phyloP scores from a whole-genome alignment of 2,888 invertebrate genomes.

The Mythimna pallens region DNA sequence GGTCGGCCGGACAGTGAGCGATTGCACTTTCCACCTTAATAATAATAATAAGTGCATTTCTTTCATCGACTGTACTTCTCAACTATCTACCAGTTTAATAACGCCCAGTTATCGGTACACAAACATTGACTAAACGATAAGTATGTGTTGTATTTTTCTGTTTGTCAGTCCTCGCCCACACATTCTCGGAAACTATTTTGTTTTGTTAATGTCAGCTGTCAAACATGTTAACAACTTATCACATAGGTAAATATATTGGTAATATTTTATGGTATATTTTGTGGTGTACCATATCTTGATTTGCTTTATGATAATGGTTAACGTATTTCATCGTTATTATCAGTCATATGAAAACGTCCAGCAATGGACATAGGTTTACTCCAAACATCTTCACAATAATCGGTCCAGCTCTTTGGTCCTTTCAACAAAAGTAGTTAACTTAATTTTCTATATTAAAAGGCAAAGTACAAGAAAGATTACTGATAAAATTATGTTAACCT shows the following conservation, averaged over 20 bases:
- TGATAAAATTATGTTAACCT: no score
- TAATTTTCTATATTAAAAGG: no score
- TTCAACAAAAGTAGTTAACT: no score
- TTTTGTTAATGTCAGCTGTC: constrained; percentile 63
- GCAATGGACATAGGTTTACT: no score
- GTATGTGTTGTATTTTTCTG: constrained; percentile 63
- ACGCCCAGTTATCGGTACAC: constrained; percentile 34
- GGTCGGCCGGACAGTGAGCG: no score
- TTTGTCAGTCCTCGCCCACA: constrained; percentile 65
- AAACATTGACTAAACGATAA: constrained; percentile 66
- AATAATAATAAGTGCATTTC: background rate
- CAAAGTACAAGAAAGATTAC: no score
- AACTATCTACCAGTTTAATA: constrained; percentile 3
- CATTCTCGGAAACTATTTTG: constrained; percentile 59
- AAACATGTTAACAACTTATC: constrained; percentile 49
- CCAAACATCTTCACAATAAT: no score
- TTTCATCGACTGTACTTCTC: background rate
- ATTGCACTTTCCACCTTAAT: no score
- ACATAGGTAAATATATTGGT: constrained; percentile 43
- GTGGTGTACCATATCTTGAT: no score
- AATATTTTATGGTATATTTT: background rate
- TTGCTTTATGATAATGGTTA: no score
- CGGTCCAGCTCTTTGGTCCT: no score
- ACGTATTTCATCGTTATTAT: background rate
- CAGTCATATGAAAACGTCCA: background rate